phyloP scores from a whole-genome alignment of 2,797 vertebrate species.

The Crypturellus tataupa region DNA sequence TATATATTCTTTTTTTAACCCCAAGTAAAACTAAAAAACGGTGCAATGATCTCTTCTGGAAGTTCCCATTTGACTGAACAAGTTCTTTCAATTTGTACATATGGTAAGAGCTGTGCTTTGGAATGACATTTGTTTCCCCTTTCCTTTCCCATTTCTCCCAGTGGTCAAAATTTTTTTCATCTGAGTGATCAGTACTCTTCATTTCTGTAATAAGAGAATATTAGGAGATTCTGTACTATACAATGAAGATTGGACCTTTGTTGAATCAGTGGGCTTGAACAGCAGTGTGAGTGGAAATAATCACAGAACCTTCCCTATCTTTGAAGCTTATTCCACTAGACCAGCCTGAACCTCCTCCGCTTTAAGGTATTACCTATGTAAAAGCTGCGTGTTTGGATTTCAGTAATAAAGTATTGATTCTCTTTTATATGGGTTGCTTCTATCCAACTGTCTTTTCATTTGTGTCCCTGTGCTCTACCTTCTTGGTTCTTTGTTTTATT shows the following conservation, averaged over 20 bases:
- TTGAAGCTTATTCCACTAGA: not conserved
- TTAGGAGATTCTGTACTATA: not conserved
- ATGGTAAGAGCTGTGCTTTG: constrained; percentile 8
- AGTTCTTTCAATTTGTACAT: not conserved
- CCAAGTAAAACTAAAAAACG: not conserved
- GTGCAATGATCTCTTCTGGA: not conserved
- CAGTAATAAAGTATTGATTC: not conserved
- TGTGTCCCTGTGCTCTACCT: not conserved
- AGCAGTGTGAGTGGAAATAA: not conserved
- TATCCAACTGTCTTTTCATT: not conserved
- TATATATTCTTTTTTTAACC: not conserved
- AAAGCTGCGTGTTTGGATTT: not conserved
- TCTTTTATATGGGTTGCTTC: not conserved
- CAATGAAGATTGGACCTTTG: not conserved
- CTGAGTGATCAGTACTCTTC: not conserved
- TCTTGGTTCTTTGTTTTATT: not conserved
- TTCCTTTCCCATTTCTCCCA: not conserved
- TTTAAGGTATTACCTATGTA: not conserved
- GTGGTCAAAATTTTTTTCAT: not conserved
- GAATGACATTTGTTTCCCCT: not conserved
- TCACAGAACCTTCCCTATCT: not conserved
- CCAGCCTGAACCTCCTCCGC: not conserved
- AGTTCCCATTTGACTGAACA: constrained; percentile 13
- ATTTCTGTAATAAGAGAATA: not conserved
- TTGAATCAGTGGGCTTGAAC: not conserved